Base-by-base conservation (phyloP, 2,888 invertebrate genomes). In the Agriotes lineatus region DNA sequence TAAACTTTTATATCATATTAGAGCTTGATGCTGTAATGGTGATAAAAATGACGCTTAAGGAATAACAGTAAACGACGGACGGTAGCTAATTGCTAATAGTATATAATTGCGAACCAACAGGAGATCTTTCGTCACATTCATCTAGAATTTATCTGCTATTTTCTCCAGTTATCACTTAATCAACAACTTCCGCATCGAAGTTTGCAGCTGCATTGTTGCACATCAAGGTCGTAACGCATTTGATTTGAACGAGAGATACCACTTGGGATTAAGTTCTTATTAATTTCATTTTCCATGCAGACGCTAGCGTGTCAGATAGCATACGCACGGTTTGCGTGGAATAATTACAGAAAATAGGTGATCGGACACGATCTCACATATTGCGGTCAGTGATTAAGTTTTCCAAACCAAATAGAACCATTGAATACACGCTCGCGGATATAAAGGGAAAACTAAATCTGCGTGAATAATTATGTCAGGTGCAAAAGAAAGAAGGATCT, bases 331-430 rank as follows among this genome's bases (percentile, higher is more conserved):
- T n/a, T 30, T 12, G 25, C 50, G 12, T 35, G 52, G 7, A 52
- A 52, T 30, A 35, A 52, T 35, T 25, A 30, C 7, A 52, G 10
- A 45, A 48, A 16, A 16, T 50, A 52, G 33, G 20, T 5, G 33
- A 25, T 52, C 10, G 18, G 16, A 1, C 30, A 9, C 1, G n/a
- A n/a, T 58, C 10, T 44, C 20, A 19, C 25, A 37, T 10, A 39
- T 57, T 37, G 14, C 72, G 74, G 74, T 72, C 74, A 74, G 54
- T 71, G 72, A 67, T 71, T 72, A 72, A 42, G 64, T 58, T 69
- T 69, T 61, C 25, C 48, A 48, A 22, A 22, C 5, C 48, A 48
- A 48, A n/a, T n/a, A 48, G 20, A 25, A 20, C 18, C 12, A 52
- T 62, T 50, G 30, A 64, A 56, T 19, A 22, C 20, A 56, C 64